Conservation (phyloP, 2,113 vertebrate species). For the Tympanuchus pallidicinctus region DNA sequence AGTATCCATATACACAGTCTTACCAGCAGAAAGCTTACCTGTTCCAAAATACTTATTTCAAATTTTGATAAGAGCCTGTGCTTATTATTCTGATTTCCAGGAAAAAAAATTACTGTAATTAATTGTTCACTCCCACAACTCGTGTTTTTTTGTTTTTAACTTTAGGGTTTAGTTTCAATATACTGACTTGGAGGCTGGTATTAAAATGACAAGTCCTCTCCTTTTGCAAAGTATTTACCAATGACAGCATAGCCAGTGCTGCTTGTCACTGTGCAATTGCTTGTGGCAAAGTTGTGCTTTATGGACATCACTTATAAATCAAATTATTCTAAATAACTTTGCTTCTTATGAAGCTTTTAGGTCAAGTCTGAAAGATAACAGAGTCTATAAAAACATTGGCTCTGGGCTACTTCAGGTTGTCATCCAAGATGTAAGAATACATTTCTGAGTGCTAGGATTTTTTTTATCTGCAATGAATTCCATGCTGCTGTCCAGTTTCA, state of each 20-base stretch:
- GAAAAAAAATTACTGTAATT: constrained; percentile 57
- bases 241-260: constrained; percentile 41
- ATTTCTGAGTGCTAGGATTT: constrained; percentile 36
- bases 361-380: constrained; percentile 70
- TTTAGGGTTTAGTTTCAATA: constrained; percentile 67
- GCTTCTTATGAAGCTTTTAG: constrained; percentile 75
- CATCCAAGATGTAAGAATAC: constrained; percentile 77
- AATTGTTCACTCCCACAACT: constrained; percentile 56
- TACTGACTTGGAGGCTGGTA: constrained; percentile 23
- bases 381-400: constrained; percentile 78
- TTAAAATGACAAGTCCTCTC: constrained; percentile 57
- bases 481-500: constrained; percentile 19
- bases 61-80: background rate
- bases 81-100: background rate
- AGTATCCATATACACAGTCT: background rate
- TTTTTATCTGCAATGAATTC: constrained; percentile 46
- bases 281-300: constrained; percentile 48
- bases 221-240: constrained; percentile 65
- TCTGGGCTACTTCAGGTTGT: constrained; percentile 76
- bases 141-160: constrained; percentile 71
- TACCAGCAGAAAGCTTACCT: background rate
- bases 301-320: constrained; percentile 58
- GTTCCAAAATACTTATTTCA: constrained; percentile 22
- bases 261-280: background rate
- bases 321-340: constrained; percentile 70